phyloP scores from a whole-genome alignment of 2,888 invertebrate genomes.

The Spialia ferax region DNA sequence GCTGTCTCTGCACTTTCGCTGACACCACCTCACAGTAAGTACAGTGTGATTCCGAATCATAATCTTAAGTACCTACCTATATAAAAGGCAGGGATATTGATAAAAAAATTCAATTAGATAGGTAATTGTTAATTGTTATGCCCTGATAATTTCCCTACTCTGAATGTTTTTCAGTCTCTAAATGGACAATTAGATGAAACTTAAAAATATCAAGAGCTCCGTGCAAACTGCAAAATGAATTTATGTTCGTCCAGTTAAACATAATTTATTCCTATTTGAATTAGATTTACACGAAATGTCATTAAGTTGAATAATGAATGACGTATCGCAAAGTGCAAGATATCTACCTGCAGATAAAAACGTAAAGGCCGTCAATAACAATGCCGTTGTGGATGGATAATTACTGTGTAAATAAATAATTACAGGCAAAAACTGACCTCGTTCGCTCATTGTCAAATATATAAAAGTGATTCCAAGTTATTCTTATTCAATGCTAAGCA shows the following conservation, averaged over 20 bases:
- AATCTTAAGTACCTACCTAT: neutral
- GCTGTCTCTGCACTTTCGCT: slow-evolving; percentile 92
- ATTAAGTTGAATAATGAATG: slow-evolving; percentile 22
- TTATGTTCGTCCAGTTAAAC: neutral
- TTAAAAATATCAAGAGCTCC: neutral
- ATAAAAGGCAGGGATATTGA: neutral
- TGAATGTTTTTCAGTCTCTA: neutral
- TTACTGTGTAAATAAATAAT: slow-evolving; percentile 67
- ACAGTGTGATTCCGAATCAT: slow-evolving; percentile 34
- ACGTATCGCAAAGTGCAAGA: slow-evolving; percentile 27
- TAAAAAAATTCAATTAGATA: no score
- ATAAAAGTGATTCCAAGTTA: slow-evolving; percentile 42
- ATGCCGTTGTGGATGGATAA: slow-evolving; percentile 78
- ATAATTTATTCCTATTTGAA: slow-evolving; percentile 2
- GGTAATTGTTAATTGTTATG: neutral
- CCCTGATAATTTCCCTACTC: neutral
- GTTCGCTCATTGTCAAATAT: slow-evolving; percentile 68
- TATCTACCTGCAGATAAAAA: slow-evolving; percentile 52
- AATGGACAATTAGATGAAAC: neutral
- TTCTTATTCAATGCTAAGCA: slow-evolving; percentile 46
- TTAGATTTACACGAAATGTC: neutral
- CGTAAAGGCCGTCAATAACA: slow-evolving; percentile 71
- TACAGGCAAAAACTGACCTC: slow-evolving; percentile 74
- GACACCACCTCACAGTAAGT: slow-evolving; percentile 94
- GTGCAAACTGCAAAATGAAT: neutral